phyloP scores from a whole-genome alignment of 2,888 invertebrate genomes.

The Galerucella calmariensis region DNA sequence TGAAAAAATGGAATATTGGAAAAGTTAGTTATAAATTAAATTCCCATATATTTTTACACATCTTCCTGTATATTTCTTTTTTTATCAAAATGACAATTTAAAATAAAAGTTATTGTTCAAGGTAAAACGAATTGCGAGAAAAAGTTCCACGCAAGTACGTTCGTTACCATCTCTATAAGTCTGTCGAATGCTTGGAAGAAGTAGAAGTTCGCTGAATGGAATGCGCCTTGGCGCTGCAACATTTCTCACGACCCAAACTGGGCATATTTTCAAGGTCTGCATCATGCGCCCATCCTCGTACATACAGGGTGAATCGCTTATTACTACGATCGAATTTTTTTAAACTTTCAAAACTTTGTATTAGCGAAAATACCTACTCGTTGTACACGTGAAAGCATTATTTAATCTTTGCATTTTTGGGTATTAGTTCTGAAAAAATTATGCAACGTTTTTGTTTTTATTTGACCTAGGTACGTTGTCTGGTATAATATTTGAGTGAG shows the following conservation, averaged over 20 bases:
- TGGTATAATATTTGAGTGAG: no score
- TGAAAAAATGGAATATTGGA: no score
- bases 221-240: constrained; percentile 54
- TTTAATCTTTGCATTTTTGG: no score
- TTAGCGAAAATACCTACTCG: not conserved
- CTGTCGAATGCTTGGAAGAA: constrained; percentile 19
- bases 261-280: constrained; percentile 48
- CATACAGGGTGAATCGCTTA: constrained; percentile 5
- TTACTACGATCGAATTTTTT: not conserved
- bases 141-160: not conserved
- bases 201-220: constrained; percentile 45
- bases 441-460: no score
- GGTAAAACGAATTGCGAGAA: not conserved
- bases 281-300: constrained; percentile 30
- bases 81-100: not conserved
- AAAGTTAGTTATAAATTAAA: no score
- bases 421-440: no score
- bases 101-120: not conserved
- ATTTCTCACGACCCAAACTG: constrained; percentile 61
- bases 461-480: no score
- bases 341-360: not conserved
- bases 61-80: not conserved
- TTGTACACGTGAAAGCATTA: not conserved
- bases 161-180: constrained; percentile 23
- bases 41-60: no score